Evolutionary conservation across 2,113 vertebrate genomes (phyloP), one percentile per base, ranked within the genome.

Genomic region (Anas platyrhynchos): DNA sequence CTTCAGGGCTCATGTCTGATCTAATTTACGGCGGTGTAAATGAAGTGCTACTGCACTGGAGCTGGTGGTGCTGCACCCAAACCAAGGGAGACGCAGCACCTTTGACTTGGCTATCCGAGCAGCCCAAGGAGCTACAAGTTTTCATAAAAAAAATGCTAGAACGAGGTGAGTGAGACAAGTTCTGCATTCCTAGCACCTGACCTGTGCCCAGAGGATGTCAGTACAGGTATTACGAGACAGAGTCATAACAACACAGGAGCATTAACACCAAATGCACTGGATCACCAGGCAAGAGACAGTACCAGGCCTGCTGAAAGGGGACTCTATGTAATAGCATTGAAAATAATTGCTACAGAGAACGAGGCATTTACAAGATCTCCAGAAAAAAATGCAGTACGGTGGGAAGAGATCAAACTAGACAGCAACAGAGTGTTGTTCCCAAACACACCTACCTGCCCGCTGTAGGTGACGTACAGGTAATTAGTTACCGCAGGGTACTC

Each of bases 401-500:
- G 16, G 29, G 73, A 91, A 90, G 78, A 86, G 50, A 86, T 72
- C 76, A 90, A 69, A 94, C 4, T 38, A 77, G 65, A 26, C 27
- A 86, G 61, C 50, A 63, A 43, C 6, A 69, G 43, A 31, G 46
- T 41, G 27, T 7, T 88, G 54, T 52, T 95, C 67, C 83, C 5
- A 3, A 56, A 17, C 9, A 48, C 44, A 88, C 98, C 85, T 98
- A 99, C 99, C 98, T 98, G 98, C n/a, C 99, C 99, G 1, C 98
- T 98, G 94, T 99, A 99, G 2, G 99, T 99, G 89, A 99, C 91
- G 54, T 99, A 99, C 44, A 99, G 98, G 85, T 99, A 99, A 97
- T 99, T 99, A 81, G 99, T 99, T 86, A 99, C 98, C 0, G 99
- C 98, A 34, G 99, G 99, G 91, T 99, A 99, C 94, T 99, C 99